phyloP scores from a whole-genome alignment of 2,113 vertebrate species.

The Collichthys lucidus region DNA sequence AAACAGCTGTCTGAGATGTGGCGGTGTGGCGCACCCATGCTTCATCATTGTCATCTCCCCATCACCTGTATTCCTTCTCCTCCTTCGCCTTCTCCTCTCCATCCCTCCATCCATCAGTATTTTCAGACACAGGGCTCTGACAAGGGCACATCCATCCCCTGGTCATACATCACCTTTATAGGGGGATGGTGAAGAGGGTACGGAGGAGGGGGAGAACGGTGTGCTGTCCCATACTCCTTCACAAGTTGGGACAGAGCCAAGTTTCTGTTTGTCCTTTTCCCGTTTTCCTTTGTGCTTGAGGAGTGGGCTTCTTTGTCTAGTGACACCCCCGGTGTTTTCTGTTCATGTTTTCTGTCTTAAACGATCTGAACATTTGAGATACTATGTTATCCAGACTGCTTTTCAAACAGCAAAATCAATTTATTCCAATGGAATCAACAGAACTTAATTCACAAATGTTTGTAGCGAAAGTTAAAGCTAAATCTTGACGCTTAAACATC shows the following conservation, averaged over 20 bases:
- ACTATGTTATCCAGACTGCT: background rate
- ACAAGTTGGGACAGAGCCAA: constrained; percentile 73
- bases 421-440: background rate
- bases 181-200: constrained; percentile 28
- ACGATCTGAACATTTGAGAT: background rate
- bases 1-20: constrained; percentile 78
- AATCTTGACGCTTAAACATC: background rate
- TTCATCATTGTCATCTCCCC: constrained; percentile 79
- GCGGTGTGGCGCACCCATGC: constrained; percentile 37
- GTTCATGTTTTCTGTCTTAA: background rate
- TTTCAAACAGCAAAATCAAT: background rate
- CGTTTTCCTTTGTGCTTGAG: constrained; percentile 62
- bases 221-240: constrained; percentile 78
- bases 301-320: constrained; percentile 46
- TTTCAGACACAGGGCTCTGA: constrained; percentile 76
- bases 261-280: constrained; percentile 51
- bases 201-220: background rate
- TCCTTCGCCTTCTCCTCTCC: constrained; percentile 63
- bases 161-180: constrained; percentile 80
- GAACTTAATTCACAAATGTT: no score
- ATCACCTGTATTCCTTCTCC: constrained; percentile 76
- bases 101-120: constrained; percentile 77
- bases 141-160: constrained; percentile 79
- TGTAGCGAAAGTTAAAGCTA: no score
- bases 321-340: background rate